A percentile compares a stretch with the other conserved stretches of the same genome.
Conservation (phyloP, 2,888 invertebrate genomes). For the Diarsia rubi region DNA sequence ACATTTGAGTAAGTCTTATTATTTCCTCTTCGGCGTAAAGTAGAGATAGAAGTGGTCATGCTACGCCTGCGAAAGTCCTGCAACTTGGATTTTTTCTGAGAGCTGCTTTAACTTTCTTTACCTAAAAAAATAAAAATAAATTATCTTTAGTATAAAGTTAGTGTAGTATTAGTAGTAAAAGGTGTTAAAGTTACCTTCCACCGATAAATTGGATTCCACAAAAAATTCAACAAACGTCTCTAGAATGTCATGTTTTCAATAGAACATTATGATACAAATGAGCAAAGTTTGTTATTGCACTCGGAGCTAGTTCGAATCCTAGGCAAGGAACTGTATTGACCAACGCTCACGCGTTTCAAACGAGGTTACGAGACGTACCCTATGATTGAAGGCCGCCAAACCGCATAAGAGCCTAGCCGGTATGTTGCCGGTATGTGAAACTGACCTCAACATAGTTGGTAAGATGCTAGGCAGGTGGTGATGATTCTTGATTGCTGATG, state of each 20-base stretch:
- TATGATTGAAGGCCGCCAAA: background rate
- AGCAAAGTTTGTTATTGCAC: conserved; percentile 8
- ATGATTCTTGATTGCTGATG: background rate
- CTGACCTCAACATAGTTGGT: background rate
- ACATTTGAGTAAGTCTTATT: background rate
- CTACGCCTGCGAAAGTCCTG: background rate
- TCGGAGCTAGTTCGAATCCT: background rate
- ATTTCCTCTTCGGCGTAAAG: background rate
- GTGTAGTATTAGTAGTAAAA: background rate
- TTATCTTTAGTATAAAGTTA: no score
- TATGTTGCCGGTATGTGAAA: background rate
- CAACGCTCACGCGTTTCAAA: background rate
- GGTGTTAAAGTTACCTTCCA: background rate
- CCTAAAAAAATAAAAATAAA: background rate
- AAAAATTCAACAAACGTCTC: background rate
- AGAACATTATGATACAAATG: background rate
- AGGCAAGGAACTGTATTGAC: background rate
- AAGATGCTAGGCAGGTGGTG: background rate
- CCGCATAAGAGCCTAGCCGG: background rate
- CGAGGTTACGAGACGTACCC: background rate
- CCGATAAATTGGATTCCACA: conserved; percentile 1
- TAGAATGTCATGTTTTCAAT: background rate
- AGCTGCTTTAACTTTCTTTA: background rate
- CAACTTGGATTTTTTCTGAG: background rate
- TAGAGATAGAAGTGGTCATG: background rate